Percentiles rank a stretch among this genome's conserved stretches.
These are phyloP conservation scores for Periparus ater DNA, from an alignment of 2,797 vertebrate genomes.

Conservation along the genomic window DNA sequence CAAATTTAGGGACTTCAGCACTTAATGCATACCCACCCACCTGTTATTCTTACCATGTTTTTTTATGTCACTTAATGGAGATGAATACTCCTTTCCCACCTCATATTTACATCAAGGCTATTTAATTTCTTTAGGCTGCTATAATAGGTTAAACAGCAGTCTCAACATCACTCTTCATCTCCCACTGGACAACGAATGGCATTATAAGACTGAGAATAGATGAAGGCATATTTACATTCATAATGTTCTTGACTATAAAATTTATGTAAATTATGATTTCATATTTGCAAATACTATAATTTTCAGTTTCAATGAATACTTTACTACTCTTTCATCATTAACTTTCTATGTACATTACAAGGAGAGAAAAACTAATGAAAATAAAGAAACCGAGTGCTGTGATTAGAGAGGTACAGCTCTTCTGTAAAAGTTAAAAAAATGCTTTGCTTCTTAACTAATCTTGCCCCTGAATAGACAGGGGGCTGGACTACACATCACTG, in stretches of 20 bases:
- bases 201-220: constrained; percentile 64
- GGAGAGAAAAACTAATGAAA: constrained; percentile 20
- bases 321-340: constrained; percentile 63
- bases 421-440: background rate
- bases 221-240: constrained; percentile 70
- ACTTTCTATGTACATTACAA: constrained; percentile 27
- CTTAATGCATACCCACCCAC: constrained; percentile 59
- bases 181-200: constrained; percentile 70
- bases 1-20: constrained; percentile 68
- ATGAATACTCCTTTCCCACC: constrained; percentile 68
- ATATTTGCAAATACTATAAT: constrained; percentile 70
- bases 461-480: background rate
- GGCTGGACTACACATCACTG: background rate
- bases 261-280: constrained; percentile 74
- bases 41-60: constrained; percentile 56
- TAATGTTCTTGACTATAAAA: constrained; percentile 66
- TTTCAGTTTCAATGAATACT: constrained; percentile 64
- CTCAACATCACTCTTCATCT: constrained; percentile 67
- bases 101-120: constrained; percentile 70
- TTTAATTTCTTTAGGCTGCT: constrained; percentile 65
- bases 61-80: constrained; percentile 72
- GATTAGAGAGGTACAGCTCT: background rate
- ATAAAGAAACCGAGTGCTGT: constrained; percentile 7
- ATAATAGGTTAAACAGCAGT: constrained; percentile 70
- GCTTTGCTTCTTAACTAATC: background rate